phyloP scores from a whole-genome alignment of 2,113 vertebrate genomes.

The Galbula dea region DNA sequence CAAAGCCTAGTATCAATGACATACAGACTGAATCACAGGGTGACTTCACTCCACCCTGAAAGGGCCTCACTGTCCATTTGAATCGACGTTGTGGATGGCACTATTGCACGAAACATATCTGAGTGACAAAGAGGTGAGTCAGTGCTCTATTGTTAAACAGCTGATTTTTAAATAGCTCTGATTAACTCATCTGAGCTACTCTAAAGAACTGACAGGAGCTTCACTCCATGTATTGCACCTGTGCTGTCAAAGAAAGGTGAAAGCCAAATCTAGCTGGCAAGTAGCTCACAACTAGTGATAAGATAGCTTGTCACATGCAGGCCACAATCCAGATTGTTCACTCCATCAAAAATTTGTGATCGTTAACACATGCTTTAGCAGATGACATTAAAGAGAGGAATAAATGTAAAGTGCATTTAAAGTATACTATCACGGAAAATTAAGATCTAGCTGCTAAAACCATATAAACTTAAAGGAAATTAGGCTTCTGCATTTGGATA shows the following conservation, averaged over 20 bases:
- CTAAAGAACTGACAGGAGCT: not conserved
- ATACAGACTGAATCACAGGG: not conserved
- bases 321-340: not conserved
- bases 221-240: not conserved
- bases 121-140: not conserved
- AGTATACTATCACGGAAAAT: not conserved
- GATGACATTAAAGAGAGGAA: not conserved
- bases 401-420: not conserved
- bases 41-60: not conserved
- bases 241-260: not conserved
- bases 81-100: not conserved
- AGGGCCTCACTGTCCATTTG: not conserved
- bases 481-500: not conserved
- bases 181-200: not conserved
- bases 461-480: not conserved
- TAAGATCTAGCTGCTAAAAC: not conserved
- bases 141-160: not conserved
- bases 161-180: not conserved
- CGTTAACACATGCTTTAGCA: not conserved
- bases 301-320: not conserved
- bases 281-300: not conserved
- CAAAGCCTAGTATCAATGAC: not conserved
- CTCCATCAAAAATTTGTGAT: not conserved
- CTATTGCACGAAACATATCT: not conserved
- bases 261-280: not conserved